A percentile compares a stretch with the other conserved stretches of the same genome.
phyloP scores from a whole-genome alignment of 2,888 invertebrate species.

The Drosophila algonquin region DNA sequence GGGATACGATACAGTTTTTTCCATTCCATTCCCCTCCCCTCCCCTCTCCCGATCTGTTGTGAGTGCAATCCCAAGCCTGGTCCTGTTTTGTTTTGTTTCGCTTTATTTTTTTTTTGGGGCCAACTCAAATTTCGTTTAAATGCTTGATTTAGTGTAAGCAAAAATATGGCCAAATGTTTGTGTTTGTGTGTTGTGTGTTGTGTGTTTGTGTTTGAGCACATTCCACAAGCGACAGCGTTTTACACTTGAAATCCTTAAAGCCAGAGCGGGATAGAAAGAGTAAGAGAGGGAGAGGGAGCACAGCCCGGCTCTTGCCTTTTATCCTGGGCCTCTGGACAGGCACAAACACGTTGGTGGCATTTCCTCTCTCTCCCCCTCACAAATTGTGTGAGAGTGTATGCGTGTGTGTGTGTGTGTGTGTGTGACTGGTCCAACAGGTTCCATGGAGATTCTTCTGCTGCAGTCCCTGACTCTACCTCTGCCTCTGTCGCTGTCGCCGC shows the following conservation, averaged over 20 bases:
- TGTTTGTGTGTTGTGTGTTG: conserved; percentile 36
- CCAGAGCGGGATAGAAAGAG: conserved; percentile 4
- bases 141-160: conserved; percentile 75
- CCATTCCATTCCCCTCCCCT: conserved; percentile 6
- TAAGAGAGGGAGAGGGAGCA: conserved; percentile 17
- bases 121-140: conserved; percentile 79
- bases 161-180: conserved; percentile 67
- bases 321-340: conserved; percentile 48
- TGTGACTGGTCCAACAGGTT: conserved; percentile 80
- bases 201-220: conserved; percentile 57
- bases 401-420: conserved; percentile 44
- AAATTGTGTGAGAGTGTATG: conserved; percentile 6
- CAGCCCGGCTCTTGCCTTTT: conserved; percentile 53
- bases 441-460: conserved; percentile 69
- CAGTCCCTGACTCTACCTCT: conserved; percentile 5
- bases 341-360: conserved; percentile 78
- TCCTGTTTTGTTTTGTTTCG: conserved; percentile 16
- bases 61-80: conserved; percentile 34
- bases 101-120: conserved; percentile 36
- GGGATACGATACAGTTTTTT: conserved; percentile 61
- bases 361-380: conserved; percentile 18
- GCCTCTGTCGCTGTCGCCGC: conserved; percentile 4
- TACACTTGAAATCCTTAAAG: conserved; percentile 67
- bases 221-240: conserved; percentile 76
- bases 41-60: conserved; percentile 24